Evolutionary conservation across 2,888 invertebrate genomes (phyloP), one percentile per base, ranked within the genome.

Genomic region (Nebria brevicollis): DNA sequence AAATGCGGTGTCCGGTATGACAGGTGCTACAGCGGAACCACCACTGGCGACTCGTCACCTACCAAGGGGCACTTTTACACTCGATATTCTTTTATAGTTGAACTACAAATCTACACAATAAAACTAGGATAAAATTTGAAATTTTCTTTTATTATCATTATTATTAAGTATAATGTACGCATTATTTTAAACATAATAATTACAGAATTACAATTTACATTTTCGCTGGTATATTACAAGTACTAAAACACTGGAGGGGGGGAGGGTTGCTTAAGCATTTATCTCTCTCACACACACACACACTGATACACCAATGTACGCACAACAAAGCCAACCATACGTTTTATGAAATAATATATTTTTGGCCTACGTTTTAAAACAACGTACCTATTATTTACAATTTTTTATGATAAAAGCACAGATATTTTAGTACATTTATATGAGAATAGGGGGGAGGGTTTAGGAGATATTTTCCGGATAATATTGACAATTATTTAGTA

Each of bases 1-100:
- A 77, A 72, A 65, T 72, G 72, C 34, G 72, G 65, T 72, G 64
- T 72, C 72, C 72, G 72, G 72, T 13, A 8, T 13, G 54, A 54
- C 54, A 54, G 54, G 54, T 54, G 54, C 54, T 54, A 54, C 54
- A 54, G 54, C 54, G 54, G 54, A 54, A 54, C 54, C 54, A 54
- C 54, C 54, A 54, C 54, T 3, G 54, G 54, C 54, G 54, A 54
- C 54, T 54, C 54, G 54, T 54, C 54, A 54, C 54, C 54, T 20
- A 8, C 54, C 8, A 1, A 6, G 54, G 54, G 54, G 11, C 54
- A 11, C 13, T 0, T 54, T 54, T 54, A 54, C 54, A 54, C 7
- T 8, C 34, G 34, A 2, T 34, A 34, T 34, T 34, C 4, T 34
- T 34, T 34, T 34, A 5, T 34, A 4, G 34, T 34, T 34, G 20